Conservation (phyloP, 2,113 vertebrate genomes). For the Sorex fumeus region DNA sequence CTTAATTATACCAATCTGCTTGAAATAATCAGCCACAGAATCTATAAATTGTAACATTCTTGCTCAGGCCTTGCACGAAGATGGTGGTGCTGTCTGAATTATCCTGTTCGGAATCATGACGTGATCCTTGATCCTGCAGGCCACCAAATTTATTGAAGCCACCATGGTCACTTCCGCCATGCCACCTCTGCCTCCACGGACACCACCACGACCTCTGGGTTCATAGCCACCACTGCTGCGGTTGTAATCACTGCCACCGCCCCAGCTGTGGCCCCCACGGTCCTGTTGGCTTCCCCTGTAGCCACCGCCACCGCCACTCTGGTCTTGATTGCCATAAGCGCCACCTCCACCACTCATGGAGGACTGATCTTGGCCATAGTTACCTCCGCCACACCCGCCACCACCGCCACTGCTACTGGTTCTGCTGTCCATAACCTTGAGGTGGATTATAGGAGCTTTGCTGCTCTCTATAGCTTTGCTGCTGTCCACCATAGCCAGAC, state of each 20-base stretch:
- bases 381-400: constrained; percentile 84
- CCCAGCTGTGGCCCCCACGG: constrained; percentile 90
- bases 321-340: constrained; percentile 89
- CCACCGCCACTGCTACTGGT: constrained; percentile 86
- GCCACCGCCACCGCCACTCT: constrained; percentile 85
- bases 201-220: constrained; percentile 90
- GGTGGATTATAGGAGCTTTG: constrained; percentile 90
- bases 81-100: constrained; percentile 97
- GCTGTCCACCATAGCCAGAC: constrained; percentile 86
- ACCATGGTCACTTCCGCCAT: too few relatives aligned
- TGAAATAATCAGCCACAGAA: constrained; percentile 95
- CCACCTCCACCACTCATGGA: constrained; percentile 88
- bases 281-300: constrained; percentile 91
- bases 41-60: constrained; percentile 95
- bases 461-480: constrained; percentile 89
- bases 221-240: constrained; percentile 91
- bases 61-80: constrained; percentile 95
- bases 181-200: constrained; percentile 93
- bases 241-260: constrained; percentile 87
- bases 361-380: constrained; percentile 91
- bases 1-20: constrained; percentile 97
- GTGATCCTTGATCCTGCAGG: too few relatives aligned
- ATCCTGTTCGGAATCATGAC: too few relatives aligned
- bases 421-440: constrained; percentile 93
- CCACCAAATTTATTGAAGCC: too few relatives aligned